phyloP scores from a whole-genome alignment of 2,113 vertebrate species.

The Cranoglanis bouderius region DNA sequence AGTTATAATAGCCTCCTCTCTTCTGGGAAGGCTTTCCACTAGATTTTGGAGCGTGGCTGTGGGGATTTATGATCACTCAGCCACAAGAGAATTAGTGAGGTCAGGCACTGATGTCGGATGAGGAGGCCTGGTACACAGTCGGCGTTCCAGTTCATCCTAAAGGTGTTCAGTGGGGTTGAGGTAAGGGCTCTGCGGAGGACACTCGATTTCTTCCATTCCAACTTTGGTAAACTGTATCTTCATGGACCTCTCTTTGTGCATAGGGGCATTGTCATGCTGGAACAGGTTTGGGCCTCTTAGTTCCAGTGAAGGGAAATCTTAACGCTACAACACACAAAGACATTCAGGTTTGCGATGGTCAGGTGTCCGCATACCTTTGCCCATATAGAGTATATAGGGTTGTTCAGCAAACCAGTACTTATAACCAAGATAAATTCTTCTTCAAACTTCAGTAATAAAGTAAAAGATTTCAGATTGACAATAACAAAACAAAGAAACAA shows the following conservation, averaged over 20 bases:
- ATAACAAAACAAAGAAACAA: neutral
- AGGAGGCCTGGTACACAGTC: no score
- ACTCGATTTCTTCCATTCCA: neutral
- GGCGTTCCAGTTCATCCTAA: no score
- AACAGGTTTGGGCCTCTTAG: no score
- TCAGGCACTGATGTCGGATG: no score
- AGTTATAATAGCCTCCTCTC: no score
- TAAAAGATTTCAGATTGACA: neutral
- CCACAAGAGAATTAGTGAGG: neutral
- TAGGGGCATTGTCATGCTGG: no score
- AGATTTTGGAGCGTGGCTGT: no score
- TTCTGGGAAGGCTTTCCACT: no score
- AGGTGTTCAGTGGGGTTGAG: no score
- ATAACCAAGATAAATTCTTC: neutral
- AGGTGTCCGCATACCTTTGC: neutral
- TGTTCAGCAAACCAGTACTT: neutral
- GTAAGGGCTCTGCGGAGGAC: neutral
- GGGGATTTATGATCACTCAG: neutral
- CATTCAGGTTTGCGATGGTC: neutral
- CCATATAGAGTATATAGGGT: neutral
- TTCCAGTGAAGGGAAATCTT: no score
- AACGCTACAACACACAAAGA: no score
- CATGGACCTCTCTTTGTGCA: neutral
- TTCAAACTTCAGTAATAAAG: neutral
- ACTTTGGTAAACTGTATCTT: neutral